phyloP scores from a whole-genome alignment of 2,797 vertebrate genomes.

The Poeciliopsis infans region DNA sequence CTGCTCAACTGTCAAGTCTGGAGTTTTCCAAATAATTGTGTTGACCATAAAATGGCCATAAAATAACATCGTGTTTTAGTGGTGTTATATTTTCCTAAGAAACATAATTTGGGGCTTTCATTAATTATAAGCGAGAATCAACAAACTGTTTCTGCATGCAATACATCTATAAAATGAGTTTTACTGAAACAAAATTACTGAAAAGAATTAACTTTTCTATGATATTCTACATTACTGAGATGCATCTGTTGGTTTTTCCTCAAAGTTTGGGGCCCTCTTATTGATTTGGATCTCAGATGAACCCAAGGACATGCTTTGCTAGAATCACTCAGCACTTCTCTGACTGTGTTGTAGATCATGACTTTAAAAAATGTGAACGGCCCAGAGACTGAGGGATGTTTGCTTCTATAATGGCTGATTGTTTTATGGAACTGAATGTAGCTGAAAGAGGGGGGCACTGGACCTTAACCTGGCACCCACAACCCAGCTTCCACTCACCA shows the following conservation, averaged over 20 bases:
- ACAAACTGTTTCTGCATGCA: background rate
- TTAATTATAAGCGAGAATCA: background rate
- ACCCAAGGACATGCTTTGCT: slow-evolving; percentile 6
- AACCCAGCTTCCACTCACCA: slow-evolving; percentile 87
- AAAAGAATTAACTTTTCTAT: background rate
- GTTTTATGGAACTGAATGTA: slow-evolving; percentile 87
- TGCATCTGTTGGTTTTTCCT: slow-evolving; percentile 44
- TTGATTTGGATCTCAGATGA: slow-evolving; percentile 45
- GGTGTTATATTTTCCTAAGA: background rate
- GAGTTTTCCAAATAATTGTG: background rate
- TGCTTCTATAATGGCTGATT: slow-evolving; percentile 74
- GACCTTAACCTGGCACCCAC: slow-evolving; percentile 76
- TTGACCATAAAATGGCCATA: background rate
- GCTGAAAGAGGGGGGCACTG: slow-evolving; percentile 81
- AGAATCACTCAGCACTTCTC: slow-evolving; percentile 29
- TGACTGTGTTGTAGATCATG: slow-evolving; percentile 7
- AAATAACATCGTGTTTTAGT: background rate
- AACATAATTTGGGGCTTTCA: background rate
- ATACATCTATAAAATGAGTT: background rate
- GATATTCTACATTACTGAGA: background rate
- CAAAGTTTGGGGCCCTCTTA: slow-evolving; percentile 55
- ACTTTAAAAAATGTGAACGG: slow-evolving; percentile 63
- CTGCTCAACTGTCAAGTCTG: background rate
- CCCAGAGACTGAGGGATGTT: slow-evolving; percentile 65
- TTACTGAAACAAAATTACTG: background rate